Evolutionary conservation across 2,113 vertebrate genomes (phyloP).

Genomic region (Cricetomys ansorgei): DNA sequence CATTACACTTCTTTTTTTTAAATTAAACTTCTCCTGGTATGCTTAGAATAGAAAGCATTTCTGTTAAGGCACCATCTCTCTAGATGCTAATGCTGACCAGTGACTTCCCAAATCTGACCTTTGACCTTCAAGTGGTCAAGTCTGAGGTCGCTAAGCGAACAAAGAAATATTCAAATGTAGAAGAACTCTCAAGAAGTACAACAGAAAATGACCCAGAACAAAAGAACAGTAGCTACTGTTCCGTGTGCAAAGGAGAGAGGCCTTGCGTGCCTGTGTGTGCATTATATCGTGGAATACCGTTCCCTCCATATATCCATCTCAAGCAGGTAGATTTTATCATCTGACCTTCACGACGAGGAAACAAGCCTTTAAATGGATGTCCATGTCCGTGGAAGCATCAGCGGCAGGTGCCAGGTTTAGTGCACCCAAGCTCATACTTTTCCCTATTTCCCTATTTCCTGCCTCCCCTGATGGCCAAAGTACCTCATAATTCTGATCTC

Average conservation of each 20-base stretch:
- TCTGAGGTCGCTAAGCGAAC: neutral
- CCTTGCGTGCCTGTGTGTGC: neutral
- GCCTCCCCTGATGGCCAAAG: neutral
- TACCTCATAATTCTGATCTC: neutral
- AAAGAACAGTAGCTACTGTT: neutral
- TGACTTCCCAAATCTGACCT: neutral
- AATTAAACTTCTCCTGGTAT: neutral
- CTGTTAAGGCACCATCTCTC: neutral
- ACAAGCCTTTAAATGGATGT: neutral
- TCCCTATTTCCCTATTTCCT: neutral
- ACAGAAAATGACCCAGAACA: neutral
- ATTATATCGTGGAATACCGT: neutral
- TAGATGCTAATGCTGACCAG: neutral
- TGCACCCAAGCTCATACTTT: neutral
- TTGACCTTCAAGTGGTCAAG: neutral
- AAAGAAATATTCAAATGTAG: neutral
- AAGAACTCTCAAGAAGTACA: neutral
- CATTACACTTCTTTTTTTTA: neutral
- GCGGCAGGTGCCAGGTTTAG: neutral
- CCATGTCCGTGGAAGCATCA: rapidly evolving
- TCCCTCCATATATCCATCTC: neutral
- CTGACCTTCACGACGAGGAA: neutral
- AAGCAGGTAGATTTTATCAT: neutral
- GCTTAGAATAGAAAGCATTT: conserved; percentile 11
- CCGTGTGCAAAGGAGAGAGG: neutral